Base-by-base conservation (phyloP, 2,888 invertebrate genomes). In the Epistrophe grossulariae region DNA sequence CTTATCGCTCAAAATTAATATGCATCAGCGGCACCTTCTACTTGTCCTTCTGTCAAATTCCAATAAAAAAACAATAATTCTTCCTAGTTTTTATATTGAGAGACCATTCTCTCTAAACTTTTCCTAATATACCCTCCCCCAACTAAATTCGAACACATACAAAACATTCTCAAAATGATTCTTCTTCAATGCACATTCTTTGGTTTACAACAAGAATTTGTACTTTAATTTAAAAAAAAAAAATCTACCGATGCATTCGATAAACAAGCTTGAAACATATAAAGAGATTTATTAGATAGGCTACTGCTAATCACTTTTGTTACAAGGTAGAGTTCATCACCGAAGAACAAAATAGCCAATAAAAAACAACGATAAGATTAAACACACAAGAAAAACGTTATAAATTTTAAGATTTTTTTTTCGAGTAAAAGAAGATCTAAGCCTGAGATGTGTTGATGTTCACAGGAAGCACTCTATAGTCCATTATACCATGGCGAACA, bases 21-120 rank as follows among this genome's bases (percentile, higher is more conserved):
- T 72, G 35, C 66, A 84, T 76, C 84, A 77, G 72, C 68, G 68
- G 68, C 68, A 68, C 64, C 80, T 66, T 43, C 76, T 7, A 62
- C 91, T 92, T 91, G 91, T 91, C 91, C 92, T 92, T 91, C 92
- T 91, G 91, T 90, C 91, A 91, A 90, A 91, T 91, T 88, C 90
- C 90, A 91, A 91, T 91, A 92, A 91, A 91, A 92, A 90, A 83
- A 72, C 89, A 80, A 89, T 90, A 90, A 90, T 79, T 87, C 87
- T 83, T 83, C 79, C 79, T 76, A 72, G 60, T 76, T 55, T 59
- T 35, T 24, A 70, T 15, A 70, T 15, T 68, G 62, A 68, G 15
- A 68, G 31, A 78, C 24, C 72, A 66, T 48, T 77, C 72, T 48
- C 35, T 48, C 28, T 72, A 50, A 31, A 9, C 31, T 31, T 15